Base-by-base conservation (phyloP, 23 tunicate species). In the Phallusia fumigata region DNA sequence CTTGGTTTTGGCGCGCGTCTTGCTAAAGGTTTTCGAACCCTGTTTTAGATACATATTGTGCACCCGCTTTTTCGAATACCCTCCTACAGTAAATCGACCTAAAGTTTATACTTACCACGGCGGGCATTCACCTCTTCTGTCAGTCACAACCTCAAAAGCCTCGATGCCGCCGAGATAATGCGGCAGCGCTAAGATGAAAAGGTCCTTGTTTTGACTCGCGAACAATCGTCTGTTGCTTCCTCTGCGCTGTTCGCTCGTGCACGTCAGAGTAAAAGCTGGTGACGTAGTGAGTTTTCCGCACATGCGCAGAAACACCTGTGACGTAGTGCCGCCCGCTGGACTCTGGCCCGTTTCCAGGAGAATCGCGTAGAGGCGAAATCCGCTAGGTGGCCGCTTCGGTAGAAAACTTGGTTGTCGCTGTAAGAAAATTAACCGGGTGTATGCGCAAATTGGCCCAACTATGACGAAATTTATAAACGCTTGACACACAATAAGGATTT, bases 301-400 rank as follows among this genome's bases (percentile, higher is more conserved):
- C 28, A 93, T 74, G 32, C 97, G 80, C 73, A 93, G 81, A 78
- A 84, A 88, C 18, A 93, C 87, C 28, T 84, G 79, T 44, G 97
- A 78, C 18, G 89, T 88, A 19, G 97, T 93, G 19, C 97, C 97
- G 0, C 97, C 97, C 24, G 97, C 97, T 21, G 97, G 93, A 74
- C 97, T 93, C 36, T 93, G 92, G 19, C 97, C 97, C 12, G 97
- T 93, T 65, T 93, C 97, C 47, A 93, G 35, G 31, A 93, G 83
- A 28, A 93, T 83, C 16, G 97, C 97, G 80, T 93, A 93, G 58
- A 88, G 52, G 21, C 97, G 93, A 73, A 93, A 93, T 72, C 97
- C 97, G n/a, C 65, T 53, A 18, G 89, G 90, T 32, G 97, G 97
- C 19, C 97, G 79, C 32, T 69, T 73, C 12, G 97, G 97, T 19